Percentiles rank a stretch among this genome's conserved stretches.
These are phyloP conservation scores for Bubo blakistoni DNA, from an alignment of 2,113 vertebrate genomes.

Conservation along the genomic window DNA sequence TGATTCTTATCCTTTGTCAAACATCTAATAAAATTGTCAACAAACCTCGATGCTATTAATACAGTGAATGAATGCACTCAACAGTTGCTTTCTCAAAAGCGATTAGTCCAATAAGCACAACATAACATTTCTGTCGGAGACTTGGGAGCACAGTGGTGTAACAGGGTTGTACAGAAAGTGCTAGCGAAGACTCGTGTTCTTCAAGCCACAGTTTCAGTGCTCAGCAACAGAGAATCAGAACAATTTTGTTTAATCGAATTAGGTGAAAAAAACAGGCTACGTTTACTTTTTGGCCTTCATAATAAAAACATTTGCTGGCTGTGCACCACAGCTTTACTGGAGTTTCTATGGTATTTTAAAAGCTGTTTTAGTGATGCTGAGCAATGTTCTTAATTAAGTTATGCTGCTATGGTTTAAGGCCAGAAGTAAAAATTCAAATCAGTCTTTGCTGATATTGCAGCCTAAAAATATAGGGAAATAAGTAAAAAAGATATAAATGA, in stretches of 20 bases:
- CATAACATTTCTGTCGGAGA: background rate
- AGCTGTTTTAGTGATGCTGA: background rate
- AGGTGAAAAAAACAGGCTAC: background rate
- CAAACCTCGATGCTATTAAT: background rate
- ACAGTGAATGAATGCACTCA: background rate
- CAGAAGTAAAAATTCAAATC: constrained; percentile 42
- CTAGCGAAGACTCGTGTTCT: background rate
- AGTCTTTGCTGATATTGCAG: constrained; percentile 14
- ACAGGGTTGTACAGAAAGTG: background rate
- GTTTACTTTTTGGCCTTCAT: background rate
- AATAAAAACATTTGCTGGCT: background rate
- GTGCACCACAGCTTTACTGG: background rate
- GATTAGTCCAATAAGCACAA: background rate
- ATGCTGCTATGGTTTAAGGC: constrained; percentile 25
- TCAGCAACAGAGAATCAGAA: background rate
- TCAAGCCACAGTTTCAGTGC: background rate
- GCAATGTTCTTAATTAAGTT: background rate
- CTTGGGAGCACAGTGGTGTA: background rate
- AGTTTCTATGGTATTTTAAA: background rate
- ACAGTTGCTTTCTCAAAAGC: background rate
- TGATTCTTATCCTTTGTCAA: constrained; percentile 35
- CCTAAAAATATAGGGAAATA: constrained; percentile 35
- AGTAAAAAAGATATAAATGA: constrained; percentile 43
- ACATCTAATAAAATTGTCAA: constrained; percentile 21
- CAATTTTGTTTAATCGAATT: background rate